Percentiles rank a stretch among this genome's conserved stretches.
These are phyloP conservation scores for Euleptes europaea DNA, from an alignment of 2,113 vertebrate genomes.

Conservation along the genomic window DNA sequence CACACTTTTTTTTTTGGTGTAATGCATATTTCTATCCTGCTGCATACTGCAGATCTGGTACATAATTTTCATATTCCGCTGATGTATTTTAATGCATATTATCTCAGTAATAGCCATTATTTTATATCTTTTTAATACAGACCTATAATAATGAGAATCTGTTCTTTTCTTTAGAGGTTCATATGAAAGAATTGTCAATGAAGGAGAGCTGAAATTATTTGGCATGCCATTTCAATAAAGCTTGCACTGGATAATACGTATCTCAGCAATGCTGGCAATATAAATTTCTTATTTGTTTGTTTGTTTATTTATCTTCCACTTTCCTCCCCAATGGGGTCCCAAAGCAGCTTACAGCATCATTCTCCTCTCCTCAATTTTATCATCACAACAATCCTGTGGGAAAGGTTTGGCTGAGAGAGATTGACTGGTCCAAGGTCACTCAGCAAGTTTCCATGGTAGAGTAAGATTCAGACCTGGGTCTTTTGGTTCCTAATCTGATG, in stretches of 20 bases:
- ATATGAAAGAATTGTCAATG: conserved; percentile 12
- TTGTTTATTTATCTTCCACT: no score
- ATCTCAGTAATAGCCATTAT: conserved; percentile 12
- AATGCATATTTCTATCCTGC: not conserved
- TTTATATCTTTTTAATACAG: conserved; percentile 13
- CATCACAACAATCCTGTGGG: no score
- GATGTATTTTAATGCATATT: conserved; percentile 4
- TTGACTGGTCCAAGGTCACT: no score
- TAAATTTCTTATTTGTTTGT: no score
- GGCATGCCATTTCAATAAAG: not conserved
- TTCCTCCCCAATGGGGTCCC: no score
- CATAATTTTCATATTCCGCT: conserved; percentile 15
- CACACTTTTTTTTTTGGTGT: not conserved
- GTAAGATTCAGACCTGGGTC: no score
- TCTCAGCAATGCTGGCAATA: not conserved
- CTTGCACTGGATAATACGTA: not conserved
- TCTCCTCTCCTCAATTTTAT: no score
- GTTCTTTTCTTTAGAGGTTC: conserved; percentile 21
- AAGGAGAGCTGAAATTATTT: not conserved
- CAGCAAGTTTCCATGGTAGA: no score
- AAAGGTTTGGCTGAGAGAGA: no score
- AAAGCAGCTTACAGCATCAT: no score
- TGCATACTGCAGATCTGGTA: conserved; percentile 19
- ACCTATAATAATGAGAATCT: conserved; percentile 27
- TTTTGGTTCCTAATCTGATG: no score